Conservation (phyloP, 1,140 invertebrate species). For the Lucilia sericata region DNA sequence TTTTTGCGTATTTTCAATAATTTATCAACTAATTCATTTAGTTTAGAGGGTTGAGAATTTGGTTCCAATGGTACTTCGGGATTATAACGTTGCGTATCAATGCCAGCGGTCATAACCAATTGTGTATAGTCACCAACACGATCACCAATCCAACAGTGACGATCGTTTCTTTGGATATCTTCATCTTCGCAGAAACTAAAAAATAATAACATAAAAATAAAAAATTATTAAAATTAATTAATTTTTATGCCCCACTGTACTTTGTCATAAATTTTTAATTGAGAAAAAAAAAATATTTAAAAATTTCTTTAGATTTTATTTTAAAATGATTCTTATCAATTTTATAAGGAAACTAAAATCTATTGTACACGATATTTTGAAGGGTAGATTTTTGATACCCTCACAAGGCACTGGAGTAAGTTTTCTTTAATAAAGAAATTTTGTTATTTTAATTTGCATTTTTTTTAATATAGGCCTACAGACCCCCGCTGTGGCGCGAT, state of each 20-base stretch:
- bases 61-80: slow-evolving; percentile 63
- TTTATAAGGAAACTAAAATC: neutral
- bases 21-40: slow-evolving; percentile 64
- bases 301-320: no score
- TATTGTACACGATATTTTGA: neutral
- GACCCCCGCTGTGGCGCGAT: neutral
- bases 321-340: neutral
- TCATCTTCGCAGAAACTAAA: slow-evolving; percentile 64
- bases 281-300: no score
- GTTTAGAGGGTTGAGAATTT: slow-evolving; percentile 53
- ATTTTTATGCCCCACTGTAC: no score
- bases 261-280: no score
- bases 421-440: neutral
- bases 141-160: slow-evolving; percentile 66
- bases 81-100: slow-evolving; percentile 64
- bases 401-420: neutral
- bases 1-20: slow-evolving; percentile 64
- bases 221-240: slow-evolving; percentile 9
- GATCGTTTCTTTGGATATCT: slow-evolving; percentile 57
- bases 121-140: slow-evolving; percentile 66
- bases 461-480: slow-evolving; percentile 1
- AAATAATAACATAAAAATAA: neutral
- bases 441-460: neutral
- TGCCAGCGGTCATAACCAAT: slow-evolving; percentile 55
- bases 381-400: neutral